Percentiles rank a stretch among this genome's conserved stretches.
Conservation (phyloP, 2,888 invertebrate genomes). For the Gisinianus flammeolus region DNA sequence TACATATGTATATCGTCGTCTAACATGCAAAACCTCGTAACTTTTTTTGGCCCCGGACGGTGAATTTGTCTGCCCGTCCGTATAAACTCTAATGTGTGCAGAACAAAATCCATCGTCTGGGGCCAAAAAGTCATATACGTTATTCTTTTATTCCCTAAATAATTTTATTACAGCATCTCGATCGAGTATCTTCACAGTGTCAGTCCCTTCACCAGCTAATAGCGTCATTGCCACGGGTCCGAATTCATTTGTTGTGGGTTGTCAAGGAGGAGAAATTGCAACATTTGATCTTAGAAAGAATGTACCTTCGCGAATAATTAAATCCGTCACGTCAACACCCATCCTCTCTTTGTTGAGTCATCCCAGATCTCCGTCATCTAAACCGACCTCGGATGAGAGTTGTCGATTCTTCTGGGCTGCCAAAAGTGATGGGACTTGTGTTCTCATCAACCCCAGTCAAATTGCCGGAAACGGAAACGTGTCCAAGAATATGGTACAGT, state of each 20-base stretch:
- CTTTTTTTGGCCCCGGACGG: too few species aligned
- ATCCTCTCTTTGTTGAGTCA: slow-evolving; percentile 53
- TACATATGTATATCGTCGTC: too few species aligned
- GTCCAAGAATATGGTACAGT: slow-evolving; percentile 60
- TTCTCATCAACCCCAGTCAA: slow-evolving; percentile 51
- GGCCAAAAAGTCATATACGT: slow-evolving; percentile 64
- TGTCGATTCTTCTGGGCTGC: slow-evolving; percentile 53
- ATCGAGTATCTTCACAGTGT: slow-evolving; percentile 63
- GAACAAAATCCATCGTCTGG: too few species aligned
- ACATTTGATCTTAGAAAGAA: slow-evolving; percentile 51
- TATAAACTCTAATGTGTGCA: too few species aligned
- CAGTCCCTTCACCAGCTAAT: slow-evolving; percentile 67
- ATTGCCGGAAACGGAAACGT: background rate
- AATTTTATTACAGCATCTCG: slow-evolving; percentile 61
- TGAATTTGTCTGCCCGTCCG: too few species aligned
- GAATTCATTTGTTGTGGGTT: slow-evolving; percentile 66
- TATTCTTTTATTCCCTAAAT: slow-evolving; percentile 54
- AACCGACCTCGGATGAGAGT: slow-evolving; percentile 49
- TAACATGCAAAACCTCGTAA: too few species aligned
- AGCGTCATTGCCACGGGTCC: slow-evolving; percentile 66
- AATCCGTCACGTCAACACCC: slow-evolving; percentile 49
- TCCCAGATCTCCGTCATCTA: slow-evolving; percentile 51
- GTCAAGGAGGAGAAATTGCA: slow-evolving; percentile 68
- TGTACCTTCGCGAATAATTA: slow-evolving; percentile 41
- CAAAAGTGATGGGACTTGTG: slow-evolving; percentile 53